Evolutionary conservation across 2,113 vertebrate genomes (phyloP).

Genomic region (Podiceps cristatus): DNA sequence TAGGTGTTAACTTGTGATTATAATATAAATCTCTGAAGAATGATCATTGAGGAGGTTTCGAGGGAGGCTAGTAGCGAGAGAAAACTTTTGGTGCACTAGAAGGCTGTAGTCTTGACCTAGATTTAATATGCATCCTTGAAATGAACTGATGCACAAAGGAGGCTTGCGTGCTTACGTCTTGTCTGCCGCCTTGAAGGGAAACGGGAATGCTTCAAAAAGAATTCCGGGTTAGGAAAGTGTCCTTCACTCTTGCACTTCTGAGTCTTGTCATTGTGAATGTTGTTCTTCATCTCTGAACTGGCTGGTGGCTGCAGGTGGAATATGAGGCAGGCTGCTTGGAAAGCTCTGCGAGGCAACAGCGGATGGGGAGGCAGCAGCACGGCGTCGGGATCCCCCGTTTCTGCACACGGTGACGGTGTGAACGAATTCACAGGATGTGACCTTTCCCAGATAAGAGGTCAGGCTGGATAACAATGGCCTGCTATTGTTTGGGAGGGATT

Average conservation of each 20-base stretch:
- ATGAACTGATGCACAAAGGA: not conserved
- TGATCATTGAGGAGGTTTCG: accelerated
- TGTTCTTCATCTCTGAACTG: accelerated
- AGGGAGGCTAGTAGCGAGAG: not conserved
- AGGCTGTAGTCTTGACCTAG: not conserved
- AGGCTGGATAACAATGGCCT: not conserved
- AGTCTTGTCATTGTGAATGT: accelerated
- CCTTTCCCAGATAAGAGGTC: not conserved
- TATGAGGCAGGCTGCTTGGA: accelerated
- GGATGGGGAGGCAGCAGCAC: not conserved
- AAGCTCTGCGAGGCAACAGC: accelerated
- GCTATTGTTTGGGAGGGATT: not conserved
- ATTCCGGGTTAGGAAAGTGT: not conserved
- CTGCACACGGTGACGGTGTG: not conserved
- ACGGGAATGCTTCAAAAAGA: not conserved
- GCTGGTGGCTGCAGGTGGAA: not conserved
- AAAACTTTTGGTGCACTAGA: accelerated
- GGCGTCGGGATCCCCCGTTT: not conserved
- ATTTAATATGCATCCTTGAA: not conserved
- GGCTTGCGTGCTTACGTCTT: not conserved
- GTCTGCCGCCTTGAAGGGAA: not conserved
- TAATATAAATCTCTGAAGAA: not conserved
- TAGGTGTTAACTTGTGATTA: not conserved
- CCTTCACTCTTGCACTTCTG: not conserved
- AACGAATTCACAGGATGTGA: not conserved